These are phyloP conservation scores for Eurytemora carolleeae DNA, from an alignment of 1,140 invertebrate genomes.

Conservation along the genomic window DNA sequence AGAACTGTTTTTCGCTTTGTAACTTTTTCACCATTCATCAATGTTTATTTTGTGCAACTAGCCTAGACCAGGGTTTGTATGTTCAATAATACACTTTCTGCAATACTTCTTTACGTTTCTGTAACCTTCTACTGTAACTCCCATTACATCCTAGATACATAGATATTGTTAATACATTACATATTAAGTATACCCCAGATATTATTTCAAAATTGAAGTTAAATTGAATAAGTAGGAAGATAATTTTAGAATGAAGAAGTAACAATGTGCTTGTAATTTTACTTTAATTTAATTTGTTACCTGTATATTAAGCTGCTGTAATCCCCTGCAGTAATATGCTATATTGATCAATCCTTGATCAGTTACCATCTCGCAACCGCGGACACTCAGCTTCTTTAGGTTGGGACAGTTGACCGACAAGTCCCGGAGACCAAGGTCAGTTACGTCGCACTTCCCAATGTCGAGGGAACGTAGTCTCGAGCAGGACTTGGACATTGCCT, in stretches of 20 bases:
- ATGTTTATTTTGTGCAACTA: too few species aligned
- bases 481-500: conserved; percentile 56
- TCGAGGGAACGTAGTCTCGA: conserved; percentile 61
- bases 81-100: conserved; percentile 72
- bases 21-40: too few species aligned
- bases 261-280: neutral
- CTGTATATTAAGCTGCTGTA: conserved; percentile 74
- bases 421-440: conserved; percentile 58
- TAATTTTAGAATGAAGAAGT: too few species aligned
- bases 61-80: conserved; percentile 89
- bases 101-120: conserved; percentile 77
- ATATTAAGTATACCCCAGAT: neutral
- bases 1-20: too few species aligned
- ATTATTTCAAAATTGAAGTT: neutral
- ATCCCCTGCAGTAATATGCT: conserved; percentile 54
- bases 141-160: conserved; percentile 61
- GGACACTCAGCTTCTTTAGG: conserved; percentile 64
- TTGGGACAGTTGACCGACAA: conserved; percentile 71
- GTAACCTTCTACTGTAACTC: conserved; percentile 64
- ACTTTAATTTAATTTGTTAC: conserved; percentile 23
- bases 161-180: neutral
- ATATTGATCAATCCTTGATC: conserved; percentile 65
- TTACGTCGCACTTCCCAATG: conserved; percentile 77
- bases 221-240: too few species aligned
- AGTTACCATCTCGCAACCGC: conserved; percentile 69